Conservation (phyloP, 1,140 invertebrate genomes). For the Diorhabda elongata region DNA sequence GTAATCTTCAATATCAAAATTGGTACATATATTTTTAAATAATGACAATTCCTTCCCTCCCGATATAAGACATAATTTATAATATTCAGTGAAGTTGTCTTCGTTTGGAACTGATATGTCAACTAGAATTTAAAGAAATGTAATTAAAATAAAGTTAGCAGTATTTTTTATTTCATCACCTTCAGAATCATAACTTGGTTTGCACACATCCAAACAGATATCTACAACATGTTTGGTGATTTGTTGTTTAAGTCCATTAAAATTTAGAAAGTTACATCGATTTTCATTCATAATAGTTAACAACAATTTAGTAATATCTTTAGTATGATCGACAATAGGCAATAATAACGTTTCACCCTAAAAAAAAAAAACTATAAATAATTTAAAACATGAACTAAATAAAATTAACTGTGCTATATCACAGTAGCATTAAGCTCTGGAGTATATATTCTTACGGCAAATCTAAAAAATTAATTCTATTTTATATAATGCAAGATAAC, state of each 20-base stretch:
- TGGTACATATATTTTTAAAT: slow-evolving; percentile 24
- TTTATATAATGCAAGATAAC: too few relatives aligned
- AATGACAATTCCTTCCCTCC: not conserved
- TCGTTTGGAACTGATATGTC: slow-evolving; percentile 5
- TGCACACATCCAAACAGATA: slow-evolving; percentile 9
- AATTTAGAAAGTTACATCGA: slow-evolving; percentile 27
- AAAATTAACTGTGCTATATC: too few relatives aligned
- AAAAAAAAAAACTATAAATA: slow-evolving; percentile 8
- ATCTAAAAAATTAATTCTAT: too few relatives aligned
- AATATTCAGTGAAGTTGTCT: slow-evolving; percentile 23
- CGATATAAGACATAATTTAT: slow-evolving; percentile 14
- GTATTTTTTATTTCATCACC: slow-evolving; percentile 7
- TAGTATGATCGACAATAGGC: slow-evolving; percentile 10
- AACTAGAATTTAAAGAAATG: not conserved
- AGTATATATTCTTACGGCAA: too few relatives aligned
- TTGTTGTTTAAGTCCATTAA: slow-evolving; percentile 28
- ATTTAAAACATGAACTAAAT: too few relatives aligned
- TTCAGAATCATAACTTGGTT: not conserved
- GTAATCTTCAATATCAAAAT: slow-evolving; percentile 26
- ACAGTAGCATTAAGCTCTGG: too few relatives aligned
- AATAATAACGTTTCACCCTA: slow-evolving; percentile 14
- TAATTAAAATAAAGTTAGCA: not conserved
- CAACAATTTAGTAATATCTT: slow-evolving; percentile 7
- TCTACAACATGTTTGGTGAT: slow-evolving; percentile 23
- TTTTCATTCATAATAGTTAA: slow-evolving; percentile 22